phyloP scores from a whole-genome alignment of 2,888 invertebrate species.

The Scaptomyza cyrtandrae region DNA sequence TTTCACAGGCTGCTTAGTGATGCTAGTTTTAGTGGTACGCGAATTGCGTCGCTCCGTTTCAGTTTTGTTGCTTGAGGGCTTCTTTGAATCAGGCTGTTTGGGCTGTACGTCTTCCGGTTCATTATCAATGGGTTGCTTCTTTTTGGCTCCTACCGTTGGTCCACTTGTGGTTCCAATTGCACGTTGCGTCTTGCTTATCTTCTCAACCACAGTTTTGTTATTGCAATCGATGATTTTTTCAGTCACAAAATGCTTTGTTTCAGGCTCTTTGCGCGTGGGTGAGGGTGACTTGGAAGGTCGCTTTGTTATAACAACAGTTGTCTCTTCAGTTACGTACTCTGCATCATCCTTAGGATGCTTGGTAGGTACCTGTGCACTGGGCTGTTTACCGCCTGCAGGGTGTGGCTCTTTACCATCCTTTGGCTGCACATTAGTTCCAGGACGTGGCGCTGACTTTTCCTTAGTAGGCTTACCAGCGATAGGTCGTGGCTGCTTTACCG shows the following conservation, averaged over 20 bases:
- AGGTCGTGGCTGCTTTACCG: slow-evolving; percentile 1
- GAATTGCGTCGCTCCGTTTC: slow-evolving; percentile 53
- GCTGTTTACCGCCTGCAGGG: slow-evolving; percentile 10
- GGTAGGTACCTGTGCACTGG: slow-evolving; percentile 1
- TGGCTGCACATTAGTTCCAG: slow-evolving; percentile 1
- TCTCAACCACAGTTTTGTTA: slow-evolving; percentile 46
- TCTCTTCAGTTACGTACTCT: slow-evolving; percentile 54
- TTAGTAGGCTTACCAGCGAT: slow-evolving; percentile 10
- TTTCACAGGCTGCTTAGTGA: slow-evolving; percentile 23
- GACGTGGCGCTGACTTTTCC: not conserved
- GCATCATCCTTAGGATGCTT: slow-evolving; percentile 39
- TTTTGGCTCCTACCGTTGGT: no score
- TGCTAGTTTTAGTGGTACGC: slow-evolving; percentile 44
- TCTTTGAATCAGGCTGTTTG: slow-evolving; percentile 46
- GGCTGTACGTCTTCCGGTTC: slow-evolving; percentile 43
- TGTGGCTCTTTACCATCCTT: slow-evolving; percentile 21
- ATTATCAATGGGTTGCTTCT: slow-evolving; percentile 32
- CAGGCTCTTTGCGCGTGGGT: slow-evolving; percentile 44
- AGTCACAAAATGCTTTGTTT: slow-evolving; percentile 55
- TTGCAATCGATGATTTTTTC: slow-evolving; percentile 69
- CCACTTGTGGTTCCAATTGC: slow-evolving; percentile 6
- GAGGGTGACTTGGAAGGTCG: slow-evolving; percentile 44
- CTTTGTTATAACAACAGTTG: slow-evolving; percentile 53
- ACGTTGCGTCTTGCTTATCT: slow-evolving; percentile 22
- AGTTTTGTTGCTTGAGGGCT: slow-evolving; percentile 23